Percentiles rank a stretch among this genome's conserved stretches.
phyloP scores from a whole-genome alignment of 2,113 vertebrate genomes.

The Chaenogobius annularis region DNA sequence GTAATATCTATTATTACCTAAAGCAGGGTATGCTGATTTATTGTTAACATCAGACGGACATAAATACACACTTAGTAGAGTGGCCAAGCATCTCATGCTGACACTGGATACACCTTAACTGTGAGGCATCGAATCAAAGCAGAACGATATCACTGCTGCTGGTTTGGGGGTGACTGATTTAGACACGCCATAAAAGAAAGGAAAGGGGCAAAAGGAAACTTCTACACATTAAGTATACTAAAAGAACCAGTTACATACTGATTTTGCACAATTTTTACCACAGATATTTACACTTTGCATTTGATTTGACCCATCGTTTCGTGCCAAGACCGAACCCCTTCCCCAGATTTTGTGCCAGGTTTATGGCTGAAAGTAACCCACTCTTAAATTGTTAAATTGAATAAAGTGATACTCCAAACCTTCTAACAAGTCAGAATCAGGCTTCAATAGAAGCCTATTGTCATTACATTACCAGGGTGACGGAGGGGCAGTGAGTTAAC shows the following conservation, averaged over 20 bases:
- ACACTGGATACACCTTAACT: conserved; percentile 41
- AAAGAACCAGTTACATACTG: not conserved
- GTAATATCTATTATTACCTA: conserved; percentile 41
- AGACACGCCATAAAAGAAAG: conserved; percentile 7
- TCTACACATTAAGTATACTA: not conserved
- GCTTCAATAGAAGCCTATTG: too few species aligned
- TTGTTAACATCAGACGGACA: conserved; percentile 42
- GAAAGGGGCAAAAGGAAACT: not conserved
- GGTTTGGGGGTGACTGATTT: conserved; percentile 15
- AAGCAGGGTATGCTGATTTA: conserved; percentile 23
- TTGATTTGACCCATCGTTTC: not conserved
- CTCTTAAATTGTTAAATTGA: too few species aligned
- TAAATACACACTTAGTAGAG: conserved; percentile 29
- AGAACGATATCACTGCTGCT: conserved; percentile 28
- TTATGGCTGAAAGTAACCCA: too few species aligned
- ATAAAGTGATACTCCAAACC: too few species aligned
- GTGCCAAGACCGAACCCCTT: not conserved
- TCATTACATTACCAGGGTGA: too few species aligned
- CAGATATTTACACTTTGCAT: not conserved
- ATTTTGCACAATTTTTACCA: not conserved
- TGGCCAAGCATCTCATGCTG: conserved; percentile 42
- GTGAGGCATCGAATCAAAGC: conserved; percentile 42
- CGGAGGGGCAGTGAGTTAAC: too few species aligned
- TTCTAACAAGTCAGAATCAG: too few species aligned
- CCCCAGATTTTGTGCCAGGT: not conserved